Conservation (phyloP, 1,140 invertebrate species). For the Chymomyza costata region DNA sequence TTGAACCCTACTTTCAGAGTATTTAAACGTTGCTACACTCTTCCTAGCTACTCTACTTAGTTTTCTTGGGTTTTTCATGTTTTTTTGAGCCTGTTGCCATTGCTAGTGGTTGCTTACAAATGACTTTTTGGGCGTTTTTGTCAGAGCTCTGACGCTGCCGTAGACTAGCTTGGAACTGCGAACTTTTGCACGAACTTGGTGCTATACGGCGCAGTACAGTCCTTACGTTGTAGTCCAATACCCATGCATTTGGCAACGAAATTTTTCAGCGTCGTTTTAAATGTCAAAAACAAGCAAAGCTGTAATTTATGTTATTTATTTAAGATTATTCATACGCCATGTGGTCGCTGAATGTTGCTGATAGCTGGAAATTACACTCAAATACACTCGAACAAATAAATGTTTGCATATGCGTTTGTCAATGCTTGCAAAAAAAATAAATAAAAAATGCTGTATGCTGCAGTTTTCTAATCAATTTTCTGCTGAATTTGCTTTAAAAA, state of each 20-base stretch:
- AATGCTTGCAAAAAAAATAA: conserved; percentile 44
- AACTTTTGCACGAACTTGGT: too few relatives aligned
- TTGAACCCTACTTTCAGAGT: conserved; percentile 9
- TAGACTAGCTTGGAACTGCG: too few relatives aligned
- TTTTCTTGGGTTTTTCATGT: too few relatives aligned
- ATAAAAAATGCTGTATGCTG: conserved; percentile 53
- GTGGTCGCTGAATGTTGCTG: not conserved
- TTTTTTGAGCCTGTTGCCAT: conserved; percentile 10
- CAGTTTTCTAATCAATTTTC: conserved; percentile 67
- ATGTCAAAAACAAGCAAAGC: conserved; percentile 49
- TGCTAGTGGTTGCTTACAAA: conserved; percentile 26
- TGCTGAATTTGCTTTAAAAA: conserved; percentile 69
- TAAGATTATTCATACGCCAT: conserved; percentile 62
- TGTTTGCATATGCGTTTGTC: conserved; percentile 48
- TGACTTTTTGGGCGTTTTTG: conserved; percentile 22
- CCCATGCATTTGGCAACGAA: conserved; percentile 61
- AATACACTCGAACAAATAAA: not conserved
- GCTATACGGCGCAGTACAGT: too few relatives aligned
- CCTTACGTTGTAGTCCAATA: too few relatives aligned
- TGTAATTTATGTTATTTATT: conserved; percentile 72
- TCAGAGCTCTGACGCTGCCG: conserved; percentile 7
- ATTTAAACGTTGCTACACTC: conserved; percentile 9
- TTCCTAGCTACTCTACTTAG: too few relatives aligned
- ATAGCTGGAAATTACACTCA: too few relatives aligned
- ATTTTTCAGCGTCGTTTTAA: conserved; percentile 53